A percentile compares a stretch with the other conserved stretches of the same genome.
Conservation (phyloP, 1,140 invertebrate species). For the Ganaspis sp. region DNA sequence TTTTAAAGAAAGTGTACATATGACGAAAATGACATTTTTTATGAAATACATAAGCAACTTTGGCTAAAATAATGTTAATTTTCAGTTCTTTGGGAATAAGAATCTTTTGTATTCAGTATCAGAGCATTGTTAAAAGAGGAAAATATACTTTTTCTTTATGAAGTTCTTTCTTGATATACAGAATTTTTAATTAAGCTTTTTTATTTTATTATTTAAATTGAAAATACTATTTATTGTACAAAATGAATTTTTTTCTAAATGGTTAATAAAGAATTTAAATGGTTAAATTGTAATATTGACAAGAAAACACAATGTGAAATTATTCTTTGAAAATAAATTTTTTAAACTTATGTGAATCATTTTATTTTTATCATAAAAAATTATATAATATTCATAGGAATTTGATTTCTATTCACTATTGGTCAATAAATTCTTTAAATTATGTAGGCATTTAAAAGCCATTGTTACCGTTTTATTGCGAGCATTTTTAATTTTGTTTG, state of each 20-base stretch:
- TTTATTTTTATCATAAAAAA: too few relatives aligned
- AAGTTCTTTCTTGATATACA: neutral
- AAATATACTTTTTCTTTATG: neutral
- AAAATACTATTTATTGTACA: neutral
- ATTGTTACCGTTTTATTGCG: too few relatives aligned
- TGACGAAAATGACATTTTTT: neutral
- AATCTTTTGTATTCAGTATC: neutral
- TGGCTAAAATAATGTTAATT: neutral
- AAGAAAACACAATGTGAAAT: too few relatives aligned
- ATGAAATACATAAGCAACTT: neutral
- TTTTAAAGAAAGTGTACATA: neutral
- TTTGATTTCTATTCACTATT: too few relatives aligned
- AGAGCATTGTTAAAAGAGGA: neutral
- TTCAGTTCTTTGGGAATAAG: neutral
- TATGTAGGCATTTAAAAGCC: too few relatives aligned
- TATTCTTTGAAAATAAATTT: conserved; percentile 11
- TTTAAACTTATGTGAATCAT: neutral
- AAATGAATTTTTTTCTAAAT: neutral
- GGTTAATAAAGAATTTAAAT: neutral
- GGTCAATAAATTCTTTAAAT: too few relatives aligned
- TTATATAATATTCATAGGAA: too few relatives aligned
- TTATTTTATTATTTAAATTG: neutral
- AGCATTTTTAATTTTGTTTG: too few relatives aligned
- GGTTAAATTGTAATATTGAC: neutral
- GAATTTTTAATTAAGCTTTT: neutral